Percentiles rank a stretch among this genome's conserved stretches.
These are phyloP conservation scores for Terebella lapidaria DNA, from an alignment of 2,888 invertebrate species.

Conservation along the genomic window DNA sequence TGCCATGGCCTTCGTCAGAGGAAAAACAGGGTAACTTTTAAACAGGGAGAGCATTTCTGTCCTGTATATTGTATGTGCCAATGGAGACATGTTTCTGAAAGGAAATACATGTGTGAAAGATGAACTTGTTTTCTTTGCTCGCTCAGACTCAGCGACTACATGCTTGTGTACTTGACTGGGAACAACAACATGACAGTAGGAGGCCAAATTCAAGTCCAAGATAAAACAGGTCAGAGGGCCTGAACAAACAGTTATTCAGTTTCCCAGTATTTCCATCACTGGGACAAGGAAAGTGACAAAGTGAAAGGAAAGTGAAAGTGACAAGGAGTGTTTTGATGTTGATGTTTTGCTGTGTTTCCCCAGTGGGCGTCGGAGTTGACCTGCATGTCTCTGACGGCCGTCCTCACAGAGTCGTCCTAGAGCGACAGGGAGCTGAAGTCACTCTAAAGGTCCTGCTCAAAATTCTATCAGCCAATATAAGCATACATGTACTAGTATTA, in stretches of 20 bases:
- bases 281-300: too few relatives aligned
- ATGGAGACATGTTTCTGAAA: too few relatives aligned
- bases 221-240: neutral
- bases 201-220: neutral
- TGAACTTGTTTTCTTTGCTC: neutral
- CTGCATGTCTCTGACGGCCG: neutral
- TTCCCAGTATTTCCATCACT: too few relatives aligned
- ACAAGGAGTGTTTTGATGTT: too few relatives aligned
- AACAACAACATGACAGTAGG: neutral
- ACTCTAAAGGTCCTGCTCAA: neutral
- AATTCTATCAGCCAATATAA: too few relatives aligned
- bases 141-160: slow-evolving; percentile 1
- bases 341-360: too few relatives aligned
- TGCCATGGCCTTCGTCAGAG: neutral
- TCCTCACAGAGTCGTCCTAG: neutral
- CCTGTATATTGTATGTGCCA: too few relatives aligned
- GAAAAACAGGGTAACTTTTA: neutral
- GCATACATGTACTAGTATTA: too few relatives aligned
- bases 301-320: too few relatives aligned
- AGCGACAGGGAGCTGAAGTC: neutral
- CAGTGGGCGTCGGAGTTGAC: neutral
- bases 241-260: too few relatives aligned
- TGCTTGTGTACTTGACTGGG: neutral
- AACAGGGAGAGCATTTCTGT: too few relatives aligned
- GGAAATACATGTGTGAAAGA: too few relatives aligned